Evolutionary conservation across 1,140 invertebrate species (phyloP), one percentile per base, ranked within the genome.

Genomic region (Heliconius nattereri): DNA sequence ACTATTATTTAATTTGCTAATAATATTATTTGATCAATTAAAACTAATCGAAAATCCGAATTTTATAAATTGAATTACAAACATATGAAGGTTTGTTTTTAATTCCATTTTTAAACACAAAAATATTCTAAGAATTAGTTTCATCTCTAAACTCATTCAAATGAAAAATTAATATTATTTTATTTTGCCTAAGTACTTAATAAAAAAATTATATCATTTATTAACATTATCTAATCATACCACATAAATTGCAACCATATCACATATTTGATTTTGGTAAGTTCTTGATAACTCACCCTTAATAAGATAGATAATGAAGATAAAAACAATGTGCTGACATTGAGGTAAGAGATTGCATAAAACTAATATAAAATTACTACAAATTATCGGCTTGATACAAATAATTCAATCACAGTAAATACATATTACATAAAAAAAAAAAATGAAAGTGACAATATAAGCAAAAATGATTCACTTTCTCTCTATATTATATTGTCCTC

Each of bases 281-380:
- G 29, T 74, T 73, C 57, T 74, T 71, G 71, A 74, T 80, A 80
- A 26, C 71, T 37, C 40, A 77, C 71, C 79, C 75, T 78, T 81
- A 71, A 54, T 81, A 81, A 76, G 75, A 32, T 29, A 71, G 49
- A 79, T 76, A 79, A 76, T 76, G 29, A 60, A 66, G 79, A 80
- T 80, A 80, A 80, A 77, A 23, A 72, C 71, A 29, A 49, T 49
- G 70, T 80, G 71, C 73, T 80, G 79, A 80, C 79, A 80, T 80
- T 80, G 79, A 73, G 75, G 74, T 77, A 79, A 16, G 40, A 76
- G 35, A 79, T 79, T 79, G 78, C 60, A 75, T 79, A 75, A 79
- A 75, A 66, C 23, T 29, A 66, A 66, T 29, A 66, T 66, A 26
- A 66, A 66, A 11, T 60, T 9, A 60, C n/a, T 60, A 60, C 32